A percentile compares a stretch with the other conserved stretches of the same genome.
These are phyloP conservation scores for Aphrophora alni DNA, from an alignment of 2,888 invertebrate species.

Conservation along the genomic window DNA sequence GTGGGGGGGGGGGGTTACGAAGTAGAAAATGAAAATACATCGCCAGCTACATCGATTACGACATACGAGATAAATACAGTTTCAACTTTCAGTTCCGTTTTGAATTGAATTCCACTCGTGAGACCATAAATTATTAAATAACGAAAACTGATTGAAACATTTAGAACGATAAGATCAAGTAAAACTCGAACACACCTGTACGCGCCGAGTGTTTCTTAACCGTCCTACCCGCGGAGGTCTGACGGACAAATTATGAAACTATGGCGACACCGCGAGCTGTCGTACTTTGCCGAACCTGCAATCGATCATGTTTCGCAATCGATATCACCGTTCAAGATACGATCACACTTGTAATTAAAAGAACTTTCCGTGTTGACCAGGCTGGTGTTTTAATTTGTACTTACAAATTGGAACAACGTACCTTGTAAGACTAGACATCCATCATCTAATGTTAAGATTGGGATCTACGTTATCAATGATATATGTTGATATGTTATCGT, in stretches of 20 bases:
- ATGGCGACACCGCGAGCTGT: not conserved
- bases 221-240: not conserved
- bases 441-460: not conserved
- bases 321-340: not conserved
- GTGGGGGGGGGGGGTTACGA: not conserved
- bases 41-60: not conserved
- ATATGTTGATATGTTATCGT: not conserved
- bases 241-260: no score
- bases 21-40: not conserved
- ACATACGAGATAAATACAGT: not conserved
- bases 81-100: not conserved
- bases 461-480: not conserved
- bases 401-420: constrained; percentile 4
- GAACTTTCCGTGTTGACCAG: not conserved
- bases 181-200: not conserved
- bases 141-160: not conserved
- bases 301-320: not conserved
- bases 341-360: not conserved
- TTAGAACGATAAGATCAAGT: not conserved
- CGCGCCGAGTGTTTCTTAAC: not conserved
- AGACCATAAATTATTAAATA: not conserved
- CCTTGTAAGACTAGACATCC: not conserved
- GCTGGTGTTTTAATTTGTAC: not conserved
- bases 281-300: not conserved
- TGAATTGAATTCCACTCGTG: not conserved